phyloP scores from a whole-genome alignment of 2,888 invertebrate genomes.

The Coelopa pilipes region DNA sequence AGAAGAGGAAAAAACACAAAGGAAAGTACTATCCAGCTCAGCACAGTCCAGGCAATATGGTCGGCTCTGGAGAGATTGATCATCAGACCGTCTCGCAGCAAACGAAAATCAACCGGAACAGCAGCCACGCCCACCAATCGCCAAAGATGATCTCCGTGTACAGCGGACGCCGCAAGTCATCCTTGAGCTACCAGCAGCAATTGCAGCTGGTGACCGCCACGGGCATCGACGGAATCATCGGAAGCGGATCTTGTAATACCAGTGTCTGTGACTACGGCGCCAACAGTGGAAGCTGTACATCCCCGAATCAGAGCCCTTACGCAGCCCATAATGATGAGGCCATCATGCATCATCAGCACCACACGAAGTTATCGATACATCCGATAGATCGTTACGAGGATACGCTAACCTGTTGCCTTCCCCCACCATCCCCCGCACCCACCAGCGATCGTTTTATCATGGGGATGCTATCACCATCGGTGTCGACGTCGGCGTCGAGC shows the following conservation, averaged over 20 bases:
- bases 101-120: background rate
- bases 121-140: slow-evolving; percentile 18
- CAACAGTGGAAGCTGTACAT: background rate
- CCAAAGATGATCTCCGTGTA: slow-evolving; percentile 14
- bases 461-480: slow-evolving; percentile 39
- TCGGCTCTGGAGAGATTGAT: background rate
- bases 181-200: slow-evolving; percentile 57
- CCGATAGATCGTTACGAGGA: slow-evolving; percentile 60
- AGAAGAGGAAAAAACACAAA: no score
- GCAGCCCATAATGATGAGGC: slow-evolving; percentile 55
- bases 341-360: slow-evolving; percentile 47
- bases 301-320: slow-evolving; percentile 39
- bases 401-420: slow-evolving; percentile 57
- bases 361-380: slow-evolving; percentile 51
- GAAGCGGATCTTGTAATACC: slow-evolving; percentile 28
- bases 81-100: slow-evolving; percentile 3
- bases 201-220: slow-evolving; percentile 45
- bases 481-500: slow-evolving; percentile 24
- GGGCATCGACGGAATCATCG: slow-evolving; percentile 41
- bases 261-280: background rate
- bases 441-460: slow-evolving; percentile 62
- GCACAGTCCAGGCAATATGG: no score
- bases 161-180: slow-evolving; percentile 55
- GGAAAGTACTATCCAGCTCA: no score
- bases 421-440: slow-evolving; percentile 67